Evolutionary conservation across 2,888 invertebrate genomes (phyloP).

Genomic region (Tetrapedia diversipes): DNA sequence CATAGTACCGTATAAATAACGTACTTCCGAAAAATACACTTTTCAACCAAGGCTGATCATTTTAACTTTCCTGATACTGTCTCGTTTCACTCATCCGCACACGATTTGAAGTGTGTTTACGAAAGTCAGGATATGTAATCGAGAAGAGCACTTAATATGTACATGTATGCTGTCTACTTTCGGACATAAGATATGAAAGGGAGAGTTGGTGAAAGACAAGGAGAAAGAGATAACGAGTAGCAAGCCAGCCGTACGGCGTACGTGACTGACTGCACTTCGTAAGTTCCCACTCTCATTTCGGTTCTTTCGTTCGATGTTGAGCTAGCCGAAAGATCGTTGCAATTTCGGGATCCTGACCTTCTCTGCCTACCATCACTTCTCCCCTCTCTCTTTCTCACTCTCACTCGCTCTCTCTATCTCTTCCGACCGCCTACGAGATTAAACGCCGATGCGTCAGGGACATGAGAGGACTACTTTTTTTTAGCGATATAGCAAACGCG

Average conservation of each 20-base stretch:
- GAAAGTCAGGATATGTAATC: conserved; percentile 25
- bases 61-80: neutral
- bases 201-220: conserved; percentile 49
- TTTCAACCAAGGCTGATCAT: neutral
- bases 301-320: conserved; percentile 35
- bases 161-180: conserved; percentile 32
- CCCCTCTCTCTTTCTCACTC: neutral
- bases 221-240: conserved; percentile 42
- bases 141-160: conserved; percentile 13
- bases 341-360: conserved; percentile 70
- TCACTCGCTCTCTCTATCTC: too few relatives aligned
- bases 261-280: conserved; percentile 82
- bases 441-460: conserved; percentile 17
- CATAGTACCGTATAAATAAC: neutral
- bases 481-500: neutral
- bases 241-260: conserved; percentile 77
- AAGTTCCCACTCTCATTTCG: conserved; percentile 51
- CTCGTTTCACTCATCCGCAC: conserved; percentile 15
- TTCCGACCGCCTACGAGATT: conserved; percentile 18
- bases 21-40: neutral
- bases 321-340: conserved; percentile 54
- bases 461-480: neutral
- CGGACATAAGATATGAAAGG: conserved; percentile 54
- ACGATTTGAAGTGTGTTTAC: conserved; percentile 38
- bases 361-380: conserved; percentile 46